Base-by-base conservation (phyloP, 2,797 vertebrate species). In the Halcyon chelicuti region DNA sequence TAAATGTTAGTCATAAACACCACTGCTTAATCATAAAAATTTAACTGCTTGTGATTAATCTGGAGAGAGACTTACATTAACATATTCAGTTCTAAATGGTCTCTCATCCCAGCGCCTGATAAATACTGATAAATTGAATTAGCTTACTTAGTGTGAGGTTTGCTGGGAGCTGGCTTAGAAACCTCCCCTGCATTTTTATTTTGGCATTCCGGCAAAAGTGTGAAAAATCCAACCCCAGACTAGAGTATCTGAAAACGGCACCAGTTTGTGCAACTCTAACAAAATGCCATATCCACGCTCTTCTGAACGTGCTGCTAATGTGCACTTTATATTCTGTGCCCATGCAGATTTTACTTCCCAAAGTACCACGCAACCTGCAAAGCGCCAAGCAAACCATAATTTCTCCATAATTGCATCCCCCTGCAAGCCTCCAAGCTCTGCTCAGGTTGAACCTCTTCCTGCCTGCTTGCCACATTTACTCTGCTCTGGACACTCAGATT, bases 1-100 rank as follows among this genome's bases (percentile, higher is more conserved):
- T 91, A 96, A 96, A 80, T 61, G 93, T 83, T 92, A 71, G 71
- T 83, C 91, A 90, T 93, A 95, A 96, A 95, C 94, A 93, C 62
- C 35, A 49, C n/a, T 31, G 89, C 66, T 86, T 86, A 92, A 96
- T 93, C 90, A 92, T 95, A 94, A 96, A 96, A 91, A 80, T 88
- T 60, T 82, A 93, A 93, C 79, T 72, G 91, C 93, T 94, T 74
- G 84, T 86, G 90, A 92, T 95, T 94, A 92, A 91, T 96, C 72
- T 89, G 71, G 29, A 76, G 72, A 63, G 58, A 91, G 88, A 46
- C 26, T 89, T 76, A 57, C 58, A 77, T 73, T 73, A 77, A 86
- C 68, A 51, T 29, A 86, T 61, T 91, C 90, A 60, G 28, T 72
- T 90, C 80, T 95, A 88, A 97, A 96, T 72, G 63, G 68, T 74